A percentile compares a stretch with the other conserved stretches of the same genome.
Evolutionary conservation across 2,797 vertebrate genomes (phyloP).

Genomic region (Otolemur crassicaudatus): DNA sequence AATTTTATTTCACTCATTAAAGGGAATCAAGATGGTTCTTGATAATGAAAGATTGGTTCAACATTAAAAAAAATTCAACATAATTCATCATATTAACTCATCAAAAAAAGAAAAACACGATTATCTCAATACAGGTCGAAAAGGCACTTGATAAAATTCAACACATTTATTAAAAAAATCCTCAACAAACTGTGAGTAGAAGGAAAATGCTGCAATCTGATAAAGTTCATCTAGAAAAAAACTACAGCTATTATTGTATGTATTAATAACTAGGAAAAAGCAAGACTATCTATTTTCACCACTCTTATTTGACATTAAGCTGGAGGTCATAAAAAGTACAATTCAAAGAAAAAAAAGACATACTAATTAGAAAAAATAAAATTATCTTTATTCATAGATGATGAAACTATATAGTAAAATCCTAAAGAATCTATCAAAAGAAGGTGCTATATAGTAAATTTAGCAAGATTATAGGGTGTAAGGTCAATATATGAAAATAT

Average conservation of each 20-base stretch:
- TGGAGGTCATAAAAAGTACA: not conserved
- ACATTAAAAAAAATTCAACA: not conserved
- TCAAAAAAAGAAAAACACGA: too few relatives aligned
- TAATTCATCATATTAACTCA: not conserved
- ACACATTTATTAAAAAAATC: conserved; percentile 22
- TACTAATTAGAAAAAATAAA: not conserved
- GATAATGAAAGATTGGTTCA: not conserved
- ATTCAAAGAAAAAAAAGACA: not conserved
- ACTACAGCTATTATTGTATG: not conserved
- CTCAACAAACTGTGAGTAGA: not conserved
- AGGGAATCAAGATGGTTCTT: not conserved
- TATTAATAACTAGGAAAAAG: not conserved
- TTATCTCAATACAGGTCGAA: not conserved
- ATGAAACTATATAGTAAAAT: not conserved
- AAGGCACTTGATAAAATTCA: not conserved
- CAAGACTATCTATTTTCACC: not conserved
- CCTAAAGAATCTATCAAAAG: not conserved
- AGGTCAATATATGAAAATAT: conserved; percentile 40
- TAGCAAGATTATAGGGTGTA: not conserved
- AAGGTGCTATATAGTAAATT: conserved; percentile 15
- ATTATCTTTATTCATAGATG: conserved; percentile 7
- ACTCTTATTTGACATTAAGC: not conserved
- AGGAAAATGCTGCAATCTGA: not conserved
- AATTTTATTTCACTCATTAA: not conserved
- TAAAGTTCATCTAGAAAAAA: not conserved